Percentiles rank a stretch among this genome's conserved stretches.
Evolutionary conservation across 2,888 invertebrate species (phyloP).

Genomic region (Sepioteuthis lessoniana): DNA sequence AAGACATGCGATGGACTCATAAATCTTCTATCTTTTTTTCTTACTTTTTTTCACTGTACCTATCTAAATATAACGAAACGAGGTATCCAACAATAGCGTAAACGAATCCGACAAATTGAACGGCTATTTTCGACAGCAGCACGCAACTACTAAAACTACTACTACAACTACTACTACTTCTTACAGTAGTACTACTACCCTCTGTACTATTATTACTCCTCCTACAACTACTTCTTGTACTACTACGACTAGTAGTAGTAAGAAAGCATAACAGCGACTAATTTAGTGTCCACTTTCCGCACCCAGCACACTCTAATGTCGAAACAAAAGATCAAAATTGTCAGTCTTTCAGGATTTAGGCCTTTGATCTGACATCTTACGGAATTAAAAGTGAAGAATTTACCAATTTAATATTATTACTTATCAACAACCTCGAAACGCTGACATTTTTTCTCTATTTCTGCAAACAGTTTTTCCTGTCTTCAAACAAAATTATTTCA

Average conservation of each 20-base stretch:
- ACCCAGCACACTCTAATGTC: not conserved
- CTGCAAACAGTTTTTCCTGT: not conserved
- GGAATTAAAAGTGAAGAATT: not conserved
- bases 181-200: not conserved
- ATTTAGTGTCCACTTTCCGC: not conserved
- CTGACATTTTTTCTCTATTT: not conserved
- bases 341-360: not conserved
- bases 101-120: too few relatives aligned
- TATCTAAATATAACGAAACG: too few relatives aligned
- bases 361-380: slow-evolving; percentile 9
- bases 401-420: not conserved
- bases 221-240: fast-evolving
- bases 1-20: too few relatives aligned
- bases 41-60: too few relatives aligned
- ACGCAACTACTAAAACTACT: too few relatives aligned
- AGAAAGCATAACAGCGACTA: not conserved
- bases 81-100: too few relatives aligned
- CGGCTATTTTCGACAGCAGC: too few relatives aligned
- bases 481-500: not conserved
- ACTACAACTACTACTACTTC: too few relatives aligned
- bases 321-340: slow-evolving; percentile 33
- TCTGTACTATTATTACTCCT: not conserved
- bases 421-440: not conserved
- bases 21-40: too few relatives aligned
- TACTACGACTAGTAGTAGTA: not conserved